These are phyloP conservation scores for Diachasmimorpha longicaudata DNA, from an alignment of 1,140 invertebrate genomes.

Conservation along the genomic window DNA sequence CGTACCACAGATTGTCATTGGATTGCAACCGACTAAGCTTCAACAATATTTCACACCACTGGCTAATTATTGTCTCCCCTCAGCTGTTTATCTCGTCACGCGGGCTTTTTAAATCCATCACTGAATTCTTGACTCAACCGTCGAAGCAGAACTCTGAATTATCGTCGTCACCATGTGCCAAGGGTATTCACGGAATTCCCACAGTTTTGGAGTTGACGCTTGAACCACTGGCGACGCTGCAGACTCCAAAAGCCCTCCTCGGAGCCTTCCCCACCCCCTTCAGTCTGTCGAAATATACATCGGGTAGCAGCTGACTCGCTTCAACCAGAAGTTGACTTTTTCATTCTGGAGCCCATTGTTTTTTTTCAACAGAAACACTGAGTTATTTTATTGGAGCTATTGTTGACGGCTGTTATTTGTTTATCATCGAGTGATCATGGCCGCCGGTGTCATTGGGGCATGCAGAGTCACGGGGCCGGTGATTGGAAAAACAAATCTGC, in stretches of 20 bases:
- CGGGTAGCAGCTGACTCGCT: neutral
- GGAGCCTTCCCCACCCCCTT: neutral
- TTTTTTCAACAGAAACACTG: neutral
- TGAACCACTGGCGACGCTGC: slow-evolving; percentile 1
- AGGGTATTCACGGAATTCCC: neutral
- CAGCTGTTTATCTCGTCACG: too few relatives aligned
- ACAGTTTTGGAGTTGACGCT: neutral
- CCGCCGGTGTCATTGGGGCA: slow-evolving; percentile 48
- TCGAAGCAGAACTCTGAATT: neutral
- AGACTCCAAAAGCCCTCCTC: neutral
- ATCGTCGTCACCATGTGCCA: neutral
- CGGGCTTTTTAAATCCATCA: too few relatives aligned
- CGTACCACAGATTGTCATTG: too few relatives aligned
- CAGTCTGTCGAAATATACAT: neutral
- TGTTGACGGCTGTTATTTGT: neutral
- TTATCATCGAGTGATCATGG: slow-evolving; percentile 34
- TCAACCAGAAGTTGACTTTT: neutral
- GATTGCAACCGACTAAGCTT: too few relatives aligned
- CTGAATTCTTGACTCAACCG: neutral
- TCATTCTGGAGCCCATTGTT: neutral
- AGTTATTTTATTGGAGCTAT: neutral
- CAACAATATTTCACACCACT: too few relatives aligned
- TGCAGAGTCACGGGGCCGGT: slow-evolving; percentile 38
- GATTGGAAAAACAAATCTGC: slow-evolving; percentile 41
- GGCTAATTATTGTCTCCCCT: too few relatives aligned